Conservation (phyloP, 2,113 vertebrate species). For the Saccopteryx bilineata region DNA sequence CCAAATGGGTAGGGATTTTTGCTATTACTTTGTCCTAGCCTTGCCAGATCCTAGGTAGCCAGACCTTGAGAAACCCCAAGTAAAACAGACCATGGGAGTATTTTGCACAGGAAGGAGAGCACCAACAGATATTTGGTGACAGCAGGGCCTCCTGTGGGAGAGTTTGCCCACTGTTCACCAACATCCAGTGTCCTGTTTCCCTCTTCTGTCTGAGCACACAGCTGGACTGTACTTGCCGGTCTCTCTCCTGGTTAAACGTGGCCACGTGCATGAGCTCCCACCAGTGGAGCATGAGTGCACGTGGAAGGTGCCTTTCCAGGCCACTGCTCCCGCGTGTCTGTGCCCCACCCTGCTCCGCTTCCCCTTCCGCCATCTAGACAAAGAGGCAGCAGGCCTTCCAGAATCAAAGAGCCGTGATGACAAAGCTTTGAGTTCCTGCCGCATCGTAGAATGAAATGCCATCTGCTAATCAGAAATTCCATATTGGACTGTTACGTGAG, state of each 20-base stretch:
- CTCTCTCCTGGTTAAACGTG: rapidly evolving
- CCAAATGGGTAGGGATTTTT: not conserved
- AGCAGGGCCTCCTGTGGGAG: not conserved
- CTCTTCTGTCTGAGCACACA: not conserved
- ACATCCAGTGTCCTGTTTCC: too few species aligned
- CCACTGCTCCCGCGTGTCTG: too few species aligned
- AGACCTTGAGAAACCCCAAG: not conserved
- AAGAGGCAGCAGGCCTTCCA: not conserved
- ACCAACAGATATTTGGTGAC: too few species aligned
- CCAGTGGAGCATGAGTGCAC: too few species aligned
- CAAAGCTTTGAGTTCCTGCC: not conserved
- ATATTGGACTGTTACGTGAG: rapidly evolving
- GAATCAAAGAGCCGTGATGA: rapidly evolving
- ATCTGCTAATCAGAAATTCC: slow-evolving; percentile 35
- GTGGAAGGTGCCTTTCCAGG: not conserved
- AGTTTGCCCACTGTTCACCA: not conserved
- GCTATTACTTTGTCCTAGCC: not conserved
- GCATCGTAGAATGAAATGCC: not conserved
- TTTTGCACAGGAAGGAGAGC: not conserved
- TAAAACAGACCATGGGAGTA: not conserved
- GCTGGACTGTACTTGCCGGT: too few species aligned
- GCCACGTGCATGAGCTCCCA: rapidly evolving
- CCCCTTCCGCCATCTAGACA: not conserved
- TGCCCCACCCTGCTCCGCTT: rapidly evolving
- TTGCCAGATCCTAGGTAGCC: not conserved